Conservation (phyloP, 2,888 invertebrate species). For the Molorchus minor region DNA sequence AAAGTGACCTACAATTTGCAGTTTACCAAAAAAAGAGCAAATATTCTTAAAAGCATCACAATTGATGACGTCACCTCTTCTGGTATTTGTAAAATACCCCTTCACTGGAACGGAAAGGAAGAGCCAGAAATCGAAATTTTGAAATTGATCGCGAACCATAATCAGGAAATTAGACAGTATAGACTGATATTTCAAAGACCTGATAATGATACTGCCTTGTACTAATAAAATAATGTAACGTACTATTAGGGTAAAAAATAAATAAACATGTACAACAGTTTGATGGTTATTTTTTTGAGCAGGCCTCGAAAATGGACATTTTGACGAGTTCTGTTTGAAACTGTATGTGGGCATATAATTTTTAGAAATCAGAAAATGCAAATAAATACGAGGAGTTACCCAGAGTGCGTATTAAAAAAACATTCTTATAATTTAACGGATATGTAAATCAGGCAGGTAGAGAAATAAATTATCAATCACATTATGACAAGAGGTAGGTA, state of each 20-base stretch:
- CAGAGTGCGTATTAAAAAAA: too few relatives aligned
- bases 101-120: conserved; percentile 41
- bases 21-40: not conserved
- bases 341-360: too few relatives aligned
- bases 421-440: too few relatives aligned
- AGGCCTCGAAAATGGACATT: too few relatives aligned
- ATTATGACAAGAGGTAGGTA: too few relatives aligned
- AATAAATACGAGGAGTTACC: too few relatives aligned
- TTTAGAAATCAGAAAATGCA: too few relatives aligned
- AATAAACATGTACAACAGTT: not conserved
- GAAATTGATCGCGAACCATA: conserved; percentile 33
- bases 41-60: not conserved
- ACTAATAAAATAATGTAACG: not conserved
- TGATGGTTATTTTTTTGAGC: too few relatives aligned
- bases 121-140: conserved; percentile 26
- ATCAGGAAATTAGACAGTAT: conserved; percentile 38
- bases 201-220: conserved; percentile 1
- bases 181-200: conserved; percentile 33
- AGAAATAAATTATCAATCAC: too few relatives aligned
- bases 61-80: conserved; percentile 36
- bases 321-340: too few relatives aligned
- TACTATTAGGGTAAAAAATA: not conserved
- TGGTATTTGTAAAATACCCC: conserved; percentile 30
- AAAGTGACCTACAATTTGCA: conserved; percentile 25
- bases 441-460: too few relatives aligned